Percentiles rank a stretch among this genome's conserved stretches.
Evolutionary conservation across 1,140 invertebrate species (phyloP).

Genomic region (Paraescarpia echinospica): DNA sequence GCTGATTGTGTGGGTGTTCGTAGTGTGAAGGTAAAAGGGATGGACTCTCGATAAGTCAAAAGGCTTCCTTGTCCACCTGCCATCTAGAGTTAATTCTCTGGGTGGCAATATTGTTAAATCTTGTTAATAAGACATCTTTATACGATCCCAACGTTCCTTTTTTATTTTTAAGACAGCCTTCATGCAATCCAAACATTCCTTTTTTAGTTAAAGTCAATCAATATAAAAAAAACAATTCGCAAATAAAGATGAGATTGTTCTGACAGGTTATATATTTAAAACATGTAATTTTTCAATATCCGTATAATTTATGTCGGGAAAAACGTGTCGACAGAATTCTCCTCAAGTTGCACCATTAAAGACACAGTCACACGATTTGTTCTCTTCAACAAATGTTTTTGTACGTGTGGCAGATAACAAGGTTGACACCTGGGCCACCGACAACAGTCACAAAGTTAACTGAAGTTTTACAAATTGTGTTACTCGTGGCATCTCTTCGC

Average conservation of each 20-base stretch:
- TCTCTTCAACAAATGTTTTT: background rate
- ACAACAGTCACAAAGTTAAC: background rate
- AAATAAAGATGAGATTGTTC: background rate
- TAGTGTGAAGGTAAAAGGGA: too few relatives aligned
- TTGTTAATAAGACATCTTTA: too few relatives aligned
- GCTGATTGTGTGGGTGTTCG: too few relatives aligned
- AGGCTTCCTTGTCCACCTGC: too few relatives aligned
- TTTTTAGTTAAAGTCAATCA: too few relatives aligned
- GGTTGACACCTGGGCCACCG: background rate
- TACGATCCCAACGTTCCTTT: too few relatives aligned
- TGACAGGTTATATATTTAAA: background rate
- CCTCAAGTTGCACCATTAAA: background rate
- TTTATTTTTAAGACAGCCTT: too few relatives aligned
- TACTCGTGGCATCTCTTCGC: background rate
- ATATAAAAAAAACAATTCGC: background rate
- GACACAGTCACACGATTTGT: background rate
- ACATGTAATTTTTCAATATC: background rate
- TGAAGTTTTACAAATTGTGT: background rate
- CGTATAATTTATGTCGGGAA: background rate
- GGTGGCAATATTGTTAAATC: too few relatives aligned
- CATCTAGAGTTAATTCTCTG: too few relatives aligned
- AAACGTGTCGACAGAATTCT: background rate
- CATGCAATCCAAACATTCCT: too few relatives aligned
- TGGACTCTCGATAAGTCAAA: too few relatives aligned
- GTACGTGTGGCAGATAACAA: background rate